Evolutionary conservation across 64 coral and sea anemone genomes (phyloP).

Genomic region (Stylophora pistillata): DNA sequence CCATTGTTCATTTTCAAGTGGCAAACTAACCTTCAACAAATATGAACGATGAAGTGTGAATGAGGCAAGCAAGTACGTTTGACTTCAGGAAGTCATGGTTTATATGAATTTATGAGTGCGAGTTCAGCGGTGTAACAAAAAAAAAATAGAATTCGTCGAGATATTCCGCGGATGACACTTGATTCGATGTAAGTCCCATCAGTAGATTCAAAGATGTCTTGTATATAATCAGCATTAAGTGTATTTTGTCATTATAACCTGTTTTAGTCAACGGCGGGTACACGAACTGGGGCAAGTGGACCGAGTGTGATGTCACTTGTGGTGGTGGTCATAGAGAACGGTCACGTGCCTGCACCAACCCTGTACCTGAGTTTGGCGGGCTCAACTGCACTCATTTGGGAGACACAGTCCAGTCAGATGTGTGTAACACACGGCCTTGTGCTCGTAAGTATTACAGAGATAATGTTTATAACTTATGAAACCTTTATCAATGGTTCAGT

Average conservation of each 20-base stretch:
- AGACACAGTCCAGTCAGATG: conserved; percentile 65
- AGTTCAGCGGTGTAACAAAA: too few species aligned
- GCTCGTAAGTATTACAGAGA: conserved; percentile 65
- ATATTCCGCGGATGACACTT: too few species aligned
- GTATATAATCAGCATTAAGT: too few species aligned
- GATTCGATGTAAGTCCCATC: too few species aligned
- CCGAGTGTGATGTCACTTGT: conserved; percentile 91
- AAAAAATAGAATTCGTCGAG: too few species aligned
- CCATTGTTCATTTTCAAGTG: not conserved
- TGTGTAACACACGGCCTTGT: conserved; percentile 92
- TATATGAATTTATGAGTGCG: too few species aligned
- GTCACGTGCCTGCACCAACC: conserved; percentile 92
- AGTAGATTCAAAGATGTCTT: too few species aligned
- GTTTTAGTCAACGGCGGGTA: conserved; percentile 83
- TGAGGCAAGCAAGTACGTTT: too few species aligned
- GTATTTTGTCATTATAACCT: not conserved
- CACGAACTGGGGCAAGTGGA: conserved; percentile 90
- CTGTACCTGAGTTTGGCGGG: conserved; percentile 90
- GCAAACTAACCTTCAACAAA: not conserved
- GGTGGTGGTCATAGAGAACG: conserved; percentile 84
- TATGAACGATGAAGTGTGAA: too few species aligned
- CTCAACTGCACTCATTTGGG: conserved; percentile 70
- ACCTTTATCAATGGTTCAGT: not conserved
- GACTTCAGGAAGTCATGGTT: too few species aligned
- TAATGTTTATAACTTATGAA: too few species aligned